Base-by-base conservation (phyloP, 1,140 invertebrate genomes). In the Apis florea region DNA sequence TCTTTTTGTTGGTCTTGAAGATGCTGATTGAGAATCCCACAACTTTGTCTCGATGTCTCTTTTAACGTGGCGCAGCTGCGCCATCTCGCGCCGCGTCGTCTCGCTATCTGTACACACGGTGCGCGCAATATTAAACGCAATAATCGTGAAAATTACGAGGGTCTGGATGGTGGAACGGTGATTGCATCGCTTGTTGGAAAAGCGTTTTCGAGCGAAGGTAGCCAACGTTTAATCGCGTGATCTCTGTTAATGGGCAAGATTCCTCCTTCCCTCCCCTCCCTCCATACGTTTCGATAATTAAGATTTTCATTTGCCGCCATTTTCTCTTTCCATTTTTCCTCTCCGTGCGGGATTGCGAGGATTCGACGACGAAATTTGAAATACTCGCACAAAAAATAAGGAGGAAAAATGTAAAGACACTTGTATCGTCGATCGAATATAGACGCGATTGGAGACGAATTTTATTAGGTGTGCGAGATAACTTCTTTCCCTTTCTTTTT, bases 241-340 rank as follows among this genome's bases (percentile, higher is more conserved):
- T 17, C 13, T 24, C 13, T n/a, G 59, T 61, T 61, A 61, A 61
- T 61, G n/a, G 13, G 13, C 3, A 61, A 61, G 24, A 26, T 61
- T n/a, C n/a, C n/a, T n/a, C n/a, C n/a, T n/a, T n/a, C n/a, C 12
- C n/a, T 6, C 1, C 53, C 17, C 59, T 5, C 31, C 24, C 49
- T 9, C 19, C 2, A 26, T 31, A 63, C 61, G 59, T 85, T 31
- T 59, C 47, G 51, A 56, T 78, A 61, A 82, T 85, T 86, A 83
- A 79, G 49, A 79, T 79, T 85, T 83, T 86, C 69, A 83, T 83
- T 85, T 40, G 5, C 31, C 31, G 31, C 31, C 31, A 40, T 40
- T 40, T 0, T 40, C 31, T 6, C 31, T 40, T 40, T 40, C 31
- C 31, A 40, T 0, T 40, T 40, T 6, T 40, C 31, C 6, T 40